Base-by-base conservation (phyloP, 2,888 invertebrate species). In the Trissoscelio sp. region DNA sequence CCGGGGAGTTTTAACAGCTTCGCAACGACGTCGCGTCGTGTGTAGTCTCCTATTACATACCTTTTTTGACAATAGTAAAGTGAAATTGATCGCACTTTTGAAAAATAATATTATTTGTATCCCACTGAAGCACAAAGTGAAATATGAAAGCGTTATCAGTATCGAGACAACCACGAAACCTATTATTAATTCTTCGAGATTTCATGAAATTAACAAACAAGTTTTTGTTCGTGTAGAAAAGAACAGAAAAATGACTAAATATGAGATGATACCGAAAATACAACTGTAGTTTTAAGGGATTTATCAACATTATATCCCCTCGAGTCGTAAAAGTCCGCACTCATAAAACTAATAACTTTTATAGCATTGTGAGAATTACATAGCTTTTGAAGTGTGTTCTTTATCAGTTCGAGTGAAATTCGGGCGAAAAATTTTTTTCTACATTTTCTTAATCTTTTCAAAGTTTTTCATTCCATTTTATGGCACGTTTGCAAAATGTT, bases 301-400 rank as follows among this genome's bases (percentile, higher is more conserved):
- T 58, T 42, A 58, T 58, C 57, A 57, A 20, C 58, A 42, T 58
- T 58, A 58, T 42, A 42, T 42, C 42, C 24, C 42, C 24, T 39
- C 42, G 14, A 42, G 39, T 39, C 58, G 58, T 58, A 58, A 58
- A 58, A 58, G 22, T 58, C 42, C 42, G 20, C 39, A 31, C 58
- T 20, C 58, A 58, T 58, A 58, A 58, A 58, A 58, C 58, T 58
- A 58, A 58, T 58, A 58, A 42, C 58, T 58, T 58, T 39, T 58
- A 58, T 37, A 24, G 58, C 22, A 58, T 39, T 58, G 42, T 58
- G 58, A 58, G 58, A 58, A 58, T 58, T 58, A 58, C 58, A 39
- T 22, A 55, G 58, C 42, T 58, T 42, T 58, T 58, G 42, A 57
- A 58, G 20, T 37, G 58, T 42, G 58, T 24, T 58, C 42, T 58